Percentiles rank a stretch among this genome's conserved stretches.
phyloP scores from a whole-genome alignment of 2,113 vertebrate species.

The Oxyura jamaicensis region DNA sequence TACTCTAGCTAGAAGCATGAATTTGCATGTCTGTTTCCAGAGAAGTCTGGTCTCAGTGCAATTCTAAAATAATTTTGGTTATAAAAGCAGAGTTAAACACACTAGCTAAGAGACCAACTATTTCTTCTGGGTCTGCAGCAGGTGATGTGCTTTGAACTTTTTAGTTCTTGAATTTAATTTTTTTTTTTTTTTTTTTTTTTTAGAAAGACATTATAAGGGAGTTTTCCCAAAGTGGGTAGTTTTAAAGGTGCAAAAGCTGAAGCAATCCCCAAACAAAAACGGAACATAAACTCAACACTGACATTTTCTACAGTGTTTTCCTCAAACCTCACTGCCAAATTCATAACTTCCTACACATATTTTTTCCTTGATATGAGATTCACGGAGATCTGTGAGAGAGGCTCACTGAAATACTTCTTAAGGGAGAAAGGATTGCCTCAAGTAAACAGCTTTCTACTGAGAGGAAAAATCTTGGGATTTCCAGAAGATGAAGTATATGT shows the following conservation, averaged over 20 bases:
- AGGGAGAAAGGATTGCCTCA: not conserved
- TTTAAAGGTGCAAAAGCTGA: not conserved
- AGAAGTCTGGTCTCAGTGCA: not conserved
- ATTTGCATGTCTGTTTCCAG: conserved; percentile 31
- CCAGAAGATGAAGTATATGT: not conserved
- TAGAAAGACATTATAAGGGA: not conserved
- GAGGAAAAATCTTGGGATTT: not conserved
- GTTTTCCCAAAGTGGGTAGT: not conserved
- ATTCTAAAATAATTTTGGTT: conserved; percentile 1
- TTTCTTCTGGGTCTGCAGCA: not conserved
- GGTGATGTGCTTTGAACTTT: not conserved
- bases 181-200: not conserved
- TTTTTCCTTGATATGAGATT: not conserved
- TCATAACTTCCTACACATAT: not conserved
- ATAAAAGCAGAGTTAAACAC: conserved; percentile 4
- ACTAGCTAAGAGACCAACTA: not conserved
- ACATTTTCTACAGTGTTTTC: conserved; percentile 3
- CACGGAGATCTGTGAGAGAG: not conserved
- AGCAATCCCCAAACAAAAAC: not conserved
- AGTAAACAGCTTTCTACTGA: not conserved
- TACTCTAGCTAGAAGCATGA: conserved; percentile 34
- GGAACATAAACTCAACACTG: not conserved
- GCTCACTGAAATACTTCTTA: not conserved
- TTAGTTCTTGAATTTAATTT: not conserved
- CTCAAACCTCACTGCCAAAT: not conserved